These are phyloP conservation scores for Temnothorax curvispinosus DNA, from an alignment of 1,140 invertebrate species.

Conservation along the genomic window DNA sequence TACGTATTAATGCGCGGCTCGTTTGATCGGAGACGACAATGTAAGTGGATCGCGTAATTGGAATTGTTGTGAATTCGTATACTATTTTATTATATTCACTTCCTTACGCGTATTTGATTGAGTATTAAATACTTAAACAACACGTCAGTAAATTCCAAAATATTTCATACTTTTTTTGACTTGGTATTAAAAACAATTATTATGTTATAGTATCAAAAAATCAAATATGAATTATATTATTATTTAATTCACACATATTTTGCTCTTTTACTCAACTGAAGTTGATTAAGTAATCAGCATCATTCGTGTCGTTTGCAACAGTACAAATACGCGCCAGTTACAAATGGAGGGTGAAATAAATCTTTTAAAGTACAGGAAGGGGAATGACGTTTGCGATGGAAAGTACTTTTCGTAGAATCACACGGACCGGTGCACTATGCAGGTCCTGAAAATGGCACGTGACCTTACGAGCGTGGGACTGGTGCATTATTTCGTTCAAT, in stretches of 20 bases:
- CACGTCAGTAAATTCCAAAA: background rate
- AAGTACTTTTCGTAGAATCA: slow-evolving; percentile 79
- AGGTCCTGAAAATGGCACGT: slow-evolving; percentile 80
- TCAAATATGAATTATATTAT: slow-evolving; percentile 13
- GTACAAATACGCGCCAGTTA: background rate
- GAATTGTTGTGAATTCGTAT: background rate
- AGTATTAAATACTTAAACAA: background rate
- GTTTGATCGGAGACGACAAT: slow-evolving; percentile 45
- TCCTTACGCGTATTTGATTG: background rate
- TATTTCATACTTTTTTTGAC: background rate
- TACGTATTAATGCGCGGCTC: slow-evolving; percentile 49
- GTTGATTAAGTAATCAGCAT: background rate
- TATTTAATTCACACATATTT: slow-evolving; percentile 1
- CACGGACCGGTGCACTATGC: slow-evolving; percentile 79
- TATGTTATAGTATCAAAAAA: background rate
- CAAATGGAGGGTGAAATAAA: slow-evolving; percentile 68
- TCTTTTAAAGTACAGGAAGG: slow-evolving; percentile 46
- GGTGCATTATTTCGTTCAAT: slow-evolving; percentile 71
- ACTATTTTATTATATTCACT: background rate
- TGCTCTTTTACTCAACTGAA: background rate
- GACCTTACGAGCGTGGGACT: slow-evolving; percentile 81
- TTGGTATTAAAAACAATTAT: background rate
- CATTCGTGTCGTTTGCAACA: background rate
- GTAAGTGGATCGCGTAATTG: slow-evolving; percentile 26
- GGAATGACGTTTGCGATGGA: slow-evolving; percentile 55